Percentiles rank a stretch among this genome's conserved stretches.
Conservation (phyloP, 2,113 vertebrate species). For the Oncorhynchus mykiss region DNA sequence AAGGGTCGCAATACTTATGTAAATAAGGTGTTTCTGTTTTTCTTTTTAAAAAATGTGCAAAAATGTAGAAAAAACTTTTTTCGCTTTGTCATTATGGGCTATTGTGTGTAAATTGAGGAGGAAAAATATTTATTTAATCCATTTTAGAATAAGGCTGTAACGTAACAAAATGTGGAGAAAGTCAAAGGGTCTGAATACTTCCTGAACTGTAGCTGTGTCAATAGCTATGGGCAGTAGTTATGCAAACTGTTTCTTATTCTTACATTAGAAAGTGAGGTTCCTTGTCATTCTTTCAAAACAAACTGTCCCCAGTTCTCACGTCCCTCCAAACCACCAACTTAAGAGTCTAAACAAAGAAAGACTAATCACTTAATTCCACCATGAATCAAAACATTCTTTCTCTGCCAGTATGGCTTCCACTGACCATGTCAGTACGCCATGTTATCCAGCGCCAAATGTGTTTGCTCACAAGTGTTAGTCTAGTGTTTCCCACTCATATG, state of each 20-base stretch:
- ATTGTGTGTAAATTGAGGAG: too few relatives aligned
- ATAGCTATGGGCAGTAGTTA: background rate
- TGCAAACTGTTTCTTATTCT: background rate
- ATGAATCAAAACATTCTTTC: conserved; percentile 1
- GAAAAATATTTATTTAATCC: too few relatives aligned
- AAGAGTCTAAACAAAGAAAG: background rate
- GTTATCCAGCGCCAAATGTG: background rate
- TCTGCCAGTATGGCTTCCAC: background rate
- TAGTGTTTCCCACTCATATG: background rate
- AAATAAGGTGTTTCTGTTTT: too few relatives aligned
- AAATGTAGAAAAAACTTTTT: too few relatives aligned
- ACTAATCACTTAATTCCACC: background rate
- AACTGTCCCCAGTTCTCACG: background rate
- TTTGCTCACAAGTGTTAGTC: background rate
- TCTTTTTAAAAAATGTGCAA: too few relatives aligned
- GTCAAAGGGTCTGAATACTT: too few relatives aligned
- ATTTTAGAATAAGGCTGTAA: too few relatives aligned
- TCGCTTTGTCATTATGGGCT: too few relatives aligned
- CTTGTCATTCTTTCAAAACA: background rate
- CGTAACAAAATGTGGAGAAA: too few relatives aligned
- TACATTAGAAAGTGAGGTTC: background rate
- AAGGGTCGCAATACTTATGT: too few relatives aligned
- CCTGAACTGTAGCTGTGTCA: background rate
- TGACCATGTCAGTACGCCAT: background rate
- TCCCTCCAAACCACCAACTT: background rate